These are phyloP conservation scores for Epinotia brunnichana DNA, from an alignment of 2,888 invertebrate species.

Conservation along the genomic window DNA sequence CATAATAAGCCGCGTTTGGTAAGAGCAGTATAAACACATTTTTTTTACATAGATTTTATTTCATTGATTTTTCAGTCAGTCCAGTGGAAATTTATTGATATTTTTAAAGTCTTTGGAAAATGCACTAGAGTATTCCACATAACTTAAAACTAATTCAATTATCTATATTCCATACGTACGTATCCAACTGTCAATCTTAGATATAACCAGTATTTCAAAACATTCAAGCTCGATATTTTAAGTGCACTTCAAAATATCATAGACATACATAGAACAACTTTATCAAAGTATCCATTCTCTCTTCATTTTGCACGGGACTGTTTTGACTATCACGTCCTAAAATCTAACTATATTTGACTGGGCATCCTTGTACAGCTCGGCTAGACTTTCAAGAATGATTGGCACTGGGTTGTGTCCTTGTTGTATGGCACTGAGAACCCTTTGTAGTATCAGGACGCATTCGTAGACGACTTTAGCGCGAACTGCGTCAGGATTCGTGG, in stretches of 20 bases:
- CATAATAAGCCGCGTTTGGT: too few species aligned
- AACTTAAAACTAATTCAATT: too few species aligned
- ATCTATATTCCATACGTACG: neutral
- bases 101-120: too few species aligned
- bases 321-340: neutral
- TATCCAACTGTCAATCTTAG: neutral
- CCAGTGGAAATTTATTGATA: too few species aligned
- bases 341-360: slow-evolving; percentile 6
- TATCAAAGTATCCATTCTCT: neutral
- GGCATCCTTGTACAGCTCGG: slow-evolving; percentile 1
- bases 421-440: slow-evolving; percentile 16
- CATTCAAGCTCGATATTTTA: neutral
- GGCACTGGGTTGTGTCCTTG: slow-evolving; percentile 21
- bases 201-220: neutral
- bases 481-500: neutral
- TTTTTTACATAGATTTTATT: neutral
- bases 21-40: neutral
- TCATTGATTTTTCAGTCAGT: neutral
- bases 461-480: slow-evolving; percentile 3
- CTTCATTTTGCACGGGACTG: neutral
- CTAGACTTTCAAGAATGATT: slow-evolving; percentile 10
- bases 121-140: too few species aligned
- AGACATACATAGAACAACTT: too few species aligned
- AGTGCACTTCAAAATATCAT: neutral
- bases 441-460: slow-evolving; percentile 6